A percentile compares a stretch with the other conserved stretches of the same genome.
These are phyloP conservation scores for Caenorhabditis remanei DNA, from an alignment of 1,140 invertebrate genomes.

Conservation along the genomic window DNA sequence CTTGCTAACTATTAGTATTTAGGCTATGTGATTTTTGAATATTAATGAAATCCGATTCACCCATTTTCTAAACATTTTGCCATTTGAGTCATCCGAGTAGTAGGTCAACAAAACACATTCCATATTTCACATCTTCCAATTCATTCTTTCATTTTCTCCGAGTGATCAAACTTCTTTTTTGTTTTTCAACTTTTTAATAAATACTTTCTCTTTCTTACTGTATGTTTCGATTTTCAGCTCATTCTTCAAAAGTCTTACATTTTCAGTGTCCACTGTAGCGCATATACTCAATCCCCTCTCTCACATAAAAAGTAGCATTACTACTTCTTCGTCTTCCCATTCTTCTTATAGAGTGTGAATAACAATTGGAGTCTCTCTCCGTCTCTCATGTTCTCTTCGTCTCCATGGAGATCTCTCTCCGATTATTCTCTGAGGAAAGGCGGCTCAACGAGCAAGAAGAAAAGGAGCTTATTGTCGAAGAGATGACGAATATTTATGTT, in stretches of 20 bases:
- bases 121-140: not conserved
- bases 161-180: too few species aligned
- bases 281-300: too few species aligned
- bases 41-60: not conserved
- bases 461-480: not conserved
- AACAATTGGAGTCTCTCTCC: constrained; percentile 10
- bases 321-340: too few species aligned
- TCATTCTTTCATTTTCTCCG: not conserved
- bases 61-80: not conserved
- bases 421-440: not conserved
- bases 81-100: constrained; percentile 9
- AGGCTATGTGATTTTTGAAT: not conserved
- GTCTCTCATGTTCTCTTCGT: not conserved
- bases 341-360: constrained; percentile 1
- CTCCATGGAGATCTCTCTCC: constrained; percentile 21
- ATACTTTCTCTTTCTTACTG: too few species aligned
- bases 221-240: too few species aligned
- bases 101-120: not conserved
- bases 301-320: too few species aligned
- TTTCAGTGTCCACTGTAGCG: too few species aligned
- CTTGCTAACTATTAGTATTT: not conserved
- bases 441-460: not conserved
- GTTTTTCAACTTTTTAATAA: too few species aligned
- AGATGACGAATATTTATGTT: constrained; percentile 44
- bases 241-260: too few species aligned